Base-by-base conservation (phyloP, 2,113 vertebrate species). In the Leptocoma aspasia region DNA sequence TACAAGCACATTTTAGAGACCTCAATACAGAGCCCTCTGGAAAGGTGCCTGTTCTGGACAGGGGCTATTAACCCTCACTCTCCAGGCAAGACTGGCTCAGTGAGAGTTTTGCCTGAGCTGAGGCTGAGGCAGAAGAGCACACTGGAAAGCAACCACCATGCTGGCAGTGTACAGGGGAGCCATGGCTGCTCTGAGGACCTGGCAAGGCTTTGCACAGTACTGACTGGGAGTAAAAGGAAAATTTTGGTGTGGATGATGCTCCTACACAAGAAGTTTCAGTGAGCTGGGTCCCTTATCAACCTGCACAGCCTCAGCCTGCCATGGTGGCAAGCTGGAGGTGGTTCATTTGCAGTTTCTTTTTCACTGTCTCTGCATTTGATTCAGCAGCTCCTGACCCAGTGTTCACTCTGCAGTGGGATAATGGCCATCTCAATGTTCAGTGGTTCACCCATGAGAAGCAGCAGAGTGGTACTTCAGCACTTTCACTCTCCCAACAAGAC, bases 181-280 rank as follows among this genome's bases (percentile, higher is more conserved):
- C 3, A 1, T 6, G 63, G 42, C 39, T 54, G 26, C 59, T 59
- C 68, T 9, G 1, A 84, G 64, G 28, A 26, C 42, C 26, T 45
- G 45, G 33, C 10, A 41, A 60, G 39, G 35, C 5, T 68, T 81
- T 87, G n/a, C 44, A 41, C 0, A 0, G 59, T 13, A 15, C 54
- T 69, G 10, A n/a, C 27, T 39, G 41, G 27, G n/a, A 70, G 3
- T 63, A 59, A 61, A 91, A 76, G 0, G 1, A 42, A 71, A 17
- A 59, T 59, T 35, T 45, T 30, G 52, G n/a, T 1, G 56, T 49
- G 42, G n/a, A 37, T 0, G 0, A 5, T 18, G 13, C 22, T 70
- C 41, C 47, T 53, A 9, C 14, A 45, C 17, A 54, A 66, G 53
- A 17, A 72, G 41, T 15, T 83, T 11, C 2, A 0, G 19, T 37